Evolutionary conservation across 2,113 vertebrate species (phyloP), one percentile per base, ranked within the genome.

Genomic region (Labrus mixtus): DNA sequence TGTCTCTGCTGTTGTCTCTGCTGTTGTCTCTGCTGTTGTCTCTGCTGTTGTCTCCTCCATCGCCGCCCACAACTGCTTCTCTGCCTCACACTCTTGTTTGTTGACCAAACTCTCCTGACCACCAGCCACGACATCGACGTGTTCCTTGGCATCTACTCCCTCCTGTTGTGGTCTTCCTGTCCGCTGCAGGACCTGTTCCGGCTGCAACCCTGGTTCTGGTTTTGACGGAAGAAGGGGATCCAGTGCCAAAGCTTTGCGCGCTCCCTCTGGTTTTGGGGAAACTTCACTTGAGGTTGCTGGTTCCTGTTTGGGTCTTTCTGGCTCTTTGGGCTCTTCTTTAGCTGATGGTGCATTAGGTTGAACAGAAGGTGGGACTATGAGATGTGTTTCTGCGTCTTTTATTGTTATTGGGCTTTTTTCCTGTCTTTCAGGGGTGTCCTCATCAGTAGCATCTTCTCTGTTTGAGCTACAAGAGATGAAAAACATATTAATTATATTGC

Each of bases 61-160:
- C 15, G 90, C 58, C 10, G 87, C 90, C 91, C 91, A 90, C 48
- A 91, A 87, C 48, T 90, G 79, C 29, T 83, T 82, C 36, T 91
- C 91, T 20, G 74, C 83, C 37, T 87, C 74, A 2, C 69, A 58
- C 64, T 89, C 68, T 53, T 86, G 41, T 6, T 76, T 78, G 76
- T 63, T n/a, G 55, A 67, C 6, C 1, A 55, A 61, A 57, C 53
- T 54, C 79, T 81, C 56, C 68, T 64, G 77, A 70, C 66, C 73
- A 25, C 78, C 66, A 22, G 29, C 68, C 57, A 50, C 5, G 29
- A 10, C 19, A 25, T 57, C 15, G 1, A n/a, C 48, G 13, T 51
- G 53, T 63, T 82, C 81, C 45, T 56, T 58, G 60, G 79, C 74
- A 16, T 67, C 41, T 22, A 19, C 79, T 64, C 11, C 71, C 70